Conservation (phyloP, 2,888 invertebrate species). For the Caenorhabditis sinica region DNA sequence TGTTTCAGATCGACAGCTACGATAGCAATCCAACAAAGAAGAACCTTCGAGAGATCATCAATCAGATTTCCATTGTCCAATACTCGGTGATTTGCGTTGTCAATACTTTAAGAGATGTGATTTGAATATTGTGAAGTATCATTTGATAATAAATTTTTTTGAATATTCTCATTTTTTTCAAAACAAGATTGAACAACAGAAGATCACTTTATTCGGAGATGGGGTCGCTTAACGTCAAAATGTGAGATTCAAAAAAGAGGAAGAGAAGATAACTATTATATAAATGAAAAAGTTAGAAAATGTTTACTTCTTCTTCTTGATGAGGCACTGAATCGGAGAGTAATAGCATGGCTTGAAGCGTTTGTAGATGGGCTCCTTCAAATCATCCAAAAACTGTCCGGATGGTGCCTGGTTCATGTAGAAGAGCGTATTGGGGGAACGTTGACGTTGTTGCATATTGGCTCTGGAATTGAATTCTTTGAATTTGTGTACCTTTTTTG, state of each 20-base stretch:
- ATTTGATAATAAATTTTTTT: conserved; percentile 13
- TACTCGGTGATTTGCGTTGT: conserved; percentile 80
- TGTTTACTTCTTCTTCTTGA: conserved; percentile 52
- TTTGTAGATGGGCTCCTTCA: conserved; percentile 66
- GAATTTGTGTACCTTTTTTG: neutral
- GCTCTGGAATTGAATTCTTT: conserved; percentile 22
- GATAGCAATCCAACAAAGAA: conserved; percentile 53
- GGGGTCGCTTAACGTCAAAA: conserved; percentile 8
- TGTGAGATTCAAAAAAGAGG: conserved; percentile 1
- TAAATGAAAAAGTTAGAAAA: neutral
- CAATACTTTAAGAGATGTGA: conserved; percentile 71
- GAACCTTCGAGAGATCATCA: conserved; percentile 72
- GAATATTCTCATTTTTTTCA: neutral
- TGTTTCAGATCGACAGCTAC: conserved; percentile 65
- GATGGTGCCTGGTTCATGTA: conserved; percentile 34
- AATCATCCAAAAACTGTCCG: conserved; percentile 33
- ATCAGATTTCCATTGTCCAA: conserved; percentile 79
- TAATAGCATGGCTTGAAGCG: conserved; percentile 79
- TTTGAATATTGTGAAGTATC: conserved; percentile 60
- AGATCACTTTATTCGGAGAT: conserved; percentile 42
- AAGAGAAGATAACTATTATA: neutral
- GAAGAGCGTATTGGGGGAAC: conserved; percentile 39
- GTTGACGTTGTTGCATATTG: conserved; percentile 50
- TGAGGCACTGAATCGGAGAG: conserved; percentile 82
- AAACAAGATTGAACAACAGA: conserved; percentile 14